Conservation (phyloP, 2,888 invertebrate species). For the Hyposoter dolosus region DNA sequence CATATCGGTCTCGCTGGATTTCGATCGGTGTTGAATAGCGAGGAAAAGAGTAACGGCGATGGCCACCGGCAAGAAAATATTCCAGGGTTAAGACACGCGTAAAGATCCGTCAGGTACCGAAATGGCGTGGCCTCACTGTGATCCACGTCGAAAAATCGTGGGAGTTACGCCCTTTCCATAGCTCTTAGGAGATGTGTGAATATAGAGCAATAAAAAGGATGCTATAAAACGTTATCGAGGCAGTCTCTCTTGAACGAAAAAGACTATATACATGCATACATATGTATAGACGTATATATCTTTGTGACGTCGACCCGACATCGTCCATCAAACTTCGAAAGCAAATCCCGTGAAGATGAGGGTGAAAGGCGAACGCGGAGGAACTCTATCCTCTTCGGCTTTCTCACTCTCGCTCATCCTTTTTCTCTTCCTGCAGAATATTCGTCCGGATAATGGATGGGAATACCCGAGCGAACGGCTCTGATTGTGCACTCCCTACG, state of each 20-base stretch:
- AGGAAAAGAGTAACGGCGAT: not conserved
- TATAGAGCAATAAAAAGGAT: conserved; percentile 38
- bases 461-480: conserved; percentile 39
- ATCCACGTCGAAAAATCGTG: not conserved
- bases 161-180: conserved; percentile 24
- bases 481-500: not conserved
- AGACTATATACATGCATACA: not conserved
- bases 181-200: not conserved
- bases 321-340: conserved; percentile 69
- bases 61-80: conserved; percentile 26
- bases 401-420: not conserved
- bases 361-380: conserved; percentile 59
- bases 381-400: not conserved
- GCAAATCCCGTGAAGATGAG: conserved; percentile 70
- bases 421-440: not conserved
- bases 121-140: not conserved
- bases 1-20: conserved; percentile 31
- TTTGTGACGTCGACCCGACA: conserved; percentile 39
- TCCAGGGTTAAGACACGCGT: conserved; percentile 21
- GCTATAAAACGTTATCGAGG: conserved; percentile 54
- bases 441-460: conserved; percentile 64
- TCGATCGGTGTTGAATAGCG: conserved; percentile 34
- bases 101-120: not conserved
- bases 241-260: conserved; percentile 28
- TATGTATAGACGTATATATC: conserved; percentile 27